A percentile compares a stretch with the other conserved stretches of the same genome.
These are phyloP conservation scores for Xerus rutilus DNA, from an alignment of 2,797 vertebrate genomes.

Conservation along the genomic window DNA sequence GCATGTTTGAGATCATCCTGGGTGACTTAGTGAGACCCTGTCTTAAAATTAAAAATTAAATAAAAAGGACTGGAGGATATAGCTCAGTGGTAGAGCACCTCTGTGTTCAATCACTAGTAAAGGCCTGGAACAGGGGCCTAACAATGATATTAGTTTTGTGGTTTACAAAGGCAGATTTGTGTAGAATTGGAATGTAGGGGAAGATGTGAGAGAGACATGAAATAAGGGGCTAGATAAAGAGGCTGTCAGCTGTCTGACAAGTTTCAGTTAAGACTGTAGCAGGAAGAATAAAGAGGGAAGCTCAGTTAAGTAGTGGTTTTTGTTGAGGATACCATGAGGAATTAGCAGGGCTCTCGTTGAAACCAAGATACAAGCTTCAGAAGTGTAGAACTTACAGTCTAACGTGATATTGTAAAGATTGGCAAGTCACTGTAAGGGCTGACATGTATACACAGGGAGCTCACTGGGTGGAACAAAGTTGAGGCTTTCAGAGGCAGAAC, in stretches of 20 bases:
- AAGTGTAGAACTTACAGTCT: background rate
- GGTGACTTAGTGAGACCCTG: background rate
- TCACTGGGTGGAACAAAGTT: background rate
- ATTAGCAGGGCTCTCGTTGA: background rate
- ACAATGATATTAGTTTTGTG: background rate
- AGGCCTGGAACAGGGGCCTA: background rate
- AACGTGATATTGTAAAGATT: background rate
- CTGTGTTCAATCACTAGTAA: background rate
- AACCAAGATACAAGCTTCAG: background rate
- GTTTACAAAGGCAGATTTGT: background rate
- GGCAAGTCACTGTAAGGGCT: background rate
- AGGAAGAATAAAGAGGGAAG: background rate
- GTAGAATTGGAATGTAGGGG: background rate
- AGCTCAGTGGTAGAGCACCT: background rate
- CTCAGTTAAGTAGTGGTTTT: background rate
- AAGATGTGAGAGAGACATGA: background rate
- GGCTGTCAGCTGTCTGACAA: background rate
- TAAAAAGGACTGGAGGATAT: background rate
- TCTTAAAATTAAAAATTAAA: background rate
- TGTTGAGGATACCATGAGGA: background rate
- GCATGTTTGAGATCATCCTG: background rate
- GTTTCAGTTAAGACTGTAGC: background rate
- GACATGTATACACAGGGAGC: background rate
- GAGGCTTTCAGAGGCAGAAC: background rate
- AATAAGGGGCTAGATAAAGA: background rate